A percentile compares a stretch with the other conserved stretches of the same genome.
Evolutionary conservation across 2,797 vertebrate species (phyloP).

Genomic region (Diplodus sargus): DNA sequence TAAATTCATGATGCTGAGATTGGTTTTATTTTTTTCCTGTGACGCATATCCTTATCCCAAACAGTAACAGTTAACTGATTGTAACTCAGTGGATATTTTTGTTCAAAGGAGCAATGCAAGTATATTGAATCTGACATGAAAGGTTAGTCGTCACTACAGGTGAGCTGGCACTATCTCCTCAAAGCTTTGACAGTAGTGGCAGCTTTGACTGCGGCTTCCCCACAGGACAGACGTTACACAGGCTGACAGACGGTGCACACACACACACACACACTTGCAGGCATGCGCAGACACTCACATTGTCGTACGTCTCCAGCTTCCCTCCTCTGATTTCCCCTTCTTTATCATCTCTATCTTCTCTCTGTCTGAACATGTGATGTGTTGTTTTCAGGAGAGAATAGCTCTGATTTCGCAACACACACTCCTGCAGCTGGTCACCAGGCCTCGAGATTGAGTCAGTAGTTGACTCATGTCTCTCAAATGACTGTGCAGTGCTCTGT

Average conservation of each 20-base stretch:
- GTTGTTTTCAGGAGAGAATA: slow-evolving; percentile 25
- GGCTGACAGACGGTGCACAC: not conserved
- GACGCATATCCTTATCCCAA: not conserved
- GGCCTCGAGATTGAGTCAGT: slow-evolving; percentile 46
- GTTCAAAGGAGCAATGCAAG: not conserved
- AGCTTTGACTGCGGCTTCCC: slow-evolving; percentile 30
- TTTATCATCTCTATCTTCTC: not conserved
- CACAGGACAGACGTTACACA: not conserved
- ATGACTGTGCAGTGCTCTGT: not conserved
- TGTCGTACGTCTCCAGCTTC: slow-evolving; percentile 16
- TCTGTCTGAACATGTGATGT: slow-evolving; percentile 16
- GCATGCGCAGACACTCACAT: not conserved
- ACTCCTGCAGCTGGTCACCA: slow-evolving; percentile 49
- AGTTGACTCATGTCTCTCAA: slow-evolving; percentile 35
- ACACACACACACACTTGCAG: not conserved
- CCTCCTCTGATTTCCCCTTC: slow-evolving; percentile 3
- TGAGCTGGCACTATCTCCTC: slow-evolving; percentile 18
- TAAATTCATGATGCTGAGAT: not conserved
- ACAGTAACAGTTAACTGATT: not conserved
- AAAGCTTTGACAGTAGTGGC: slow-evolving; percentile 11
- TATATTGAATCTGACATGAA: slow-evolving; percentile 10
- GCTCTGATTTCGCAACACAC: slow-evolving; percentile 35
- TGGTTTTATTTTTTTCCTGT: not conserved
- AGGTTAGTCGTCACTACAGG: not conserved
- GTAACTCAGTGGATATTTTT: not conserved